phyloP scores from a whole-genome alignment of 2,797 vertebrate species.

The Halcyon smyrnensis region DNA sequence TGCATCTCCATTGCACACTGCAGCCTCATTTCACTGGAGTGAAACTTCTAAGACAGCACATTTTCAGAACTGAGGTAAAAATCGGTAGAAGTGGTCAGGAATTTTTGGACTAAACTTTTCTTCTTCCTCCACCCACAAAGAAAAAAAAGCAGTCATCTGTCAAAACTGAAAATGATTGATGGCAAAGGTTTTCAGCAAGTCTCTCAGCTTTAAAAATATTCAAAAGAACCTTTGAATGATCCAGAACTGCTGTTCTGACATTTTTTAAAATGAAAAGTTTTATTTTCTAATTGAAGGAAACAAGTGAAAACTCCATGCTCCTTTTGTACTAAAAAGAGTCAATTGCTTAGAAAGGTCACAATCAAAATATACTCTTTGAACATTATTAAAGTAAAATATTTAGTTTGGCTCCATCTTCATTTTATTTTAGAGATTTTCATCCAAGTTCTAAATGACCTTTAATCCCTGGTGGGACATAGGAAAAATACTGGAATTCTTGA shows the following conservation, averaged over 20 bases:
- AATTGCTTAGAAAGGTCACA: slow-evolving; percentile 29
- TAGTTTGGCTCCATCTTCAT: slow-evolving; percentile 47
- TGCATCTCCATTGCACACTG: background rate
- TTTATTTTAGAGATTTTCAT: slow-evolving; percentile 50
- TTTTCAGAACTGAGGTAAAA: background rate
- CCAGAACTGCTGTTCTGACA: slow-evolving; percentile 28
- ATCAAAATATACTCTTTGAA: slow-evolving; percentile 51
- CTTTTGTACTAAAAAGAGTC: slow-evolving; percentile 26
- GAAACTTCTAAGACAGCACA: background rate
- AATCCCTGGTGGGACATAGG: background rate
- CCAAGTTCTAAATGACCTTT: slow-evolving; percentile 39
- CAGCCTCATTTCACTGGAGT: background rate
- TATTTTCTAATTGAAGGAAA: slow-evolving; percentile 58
- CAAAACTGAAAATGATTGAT: slow-evolving; percentile 26
- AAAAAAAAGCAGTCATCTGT: background rate
- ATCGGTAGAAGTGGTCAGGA: background rate
- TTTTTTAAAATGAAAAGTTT: slow-evolving; percentile 43
- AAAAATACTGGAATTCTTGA: slow-evolving; percentile 50
- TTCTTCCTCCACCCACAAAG: background rate
- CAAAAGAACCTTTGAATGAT: background rate
- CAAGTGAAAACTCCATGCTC: background rate
- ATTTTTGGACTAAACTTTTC: background rate
- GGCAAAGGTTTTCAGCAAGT: background rate
- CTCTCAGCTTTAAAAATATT: background rate
- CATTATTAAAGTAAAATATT: slow-evolving; percentile 72